Evolutionary conservation across 2,113 vertebrate species (phyloP).

Genomic region (Esox niger): DNA sequence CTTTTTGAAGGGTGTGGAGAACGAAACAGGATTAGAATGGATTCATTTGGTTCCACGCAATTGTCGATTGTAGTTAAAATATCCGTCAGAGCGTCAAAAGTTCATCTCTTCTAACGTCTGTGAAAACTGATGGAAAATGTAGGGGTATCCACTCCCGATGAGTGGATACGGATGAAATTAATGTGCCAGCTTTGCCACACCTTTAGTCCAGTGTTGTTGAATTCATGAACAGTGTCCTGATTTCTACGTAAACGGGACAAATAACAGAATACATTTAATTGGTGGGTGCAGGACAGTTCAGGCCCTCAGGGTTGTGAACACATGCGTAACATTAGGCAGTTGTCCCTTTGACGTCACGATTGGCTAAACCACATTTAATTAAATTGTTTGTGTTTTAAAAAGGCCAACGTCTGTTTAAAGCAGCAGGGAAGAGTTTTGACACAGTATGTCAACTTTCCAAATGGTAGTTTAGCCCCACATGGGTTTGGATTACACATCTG

Average conservation of each 20-base stretch:
- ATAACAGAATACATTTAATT: background rate
- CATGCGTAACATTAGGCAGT: background rate
- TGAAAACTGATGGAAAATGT: too few relatives aligned
- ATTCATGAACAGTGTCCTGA: background rate
- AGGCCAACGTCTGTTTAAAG: background rate
- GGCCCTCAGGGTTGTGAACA: background rate
- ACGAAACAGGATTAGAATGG: too few relatives aligned
- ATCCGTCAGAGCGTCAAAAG: too few relatives aligned
- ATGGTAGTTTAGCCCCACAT: constrained; percentile 6
- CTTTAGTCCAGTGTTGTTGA: too few relatives aligned
- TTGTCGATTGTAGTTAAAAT: too few relatives aligned
- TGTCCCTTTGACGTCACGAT: background rate
- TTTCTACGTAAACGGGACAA: background rate
- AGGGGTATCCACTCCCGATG: too few relatives aligned
- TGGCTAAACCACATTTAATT: background rate
- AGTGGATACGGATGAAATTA: too few relatives aligned
- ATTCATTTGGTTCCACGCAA: too few relatives aligned
- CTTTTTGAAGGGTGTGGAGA: too few relatives aligned
- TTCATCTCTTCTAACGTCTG: too few relatives aligned
- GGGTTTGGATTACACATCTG: background rate
- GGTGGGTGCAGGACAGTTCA: background rate
- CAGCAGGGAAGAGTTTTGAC: background rate
- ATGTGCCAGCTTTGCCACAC: too few relatives aligned
- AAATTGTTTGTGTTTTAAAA: background rate
- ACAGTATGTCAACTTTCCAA: background rate